Evolutionary conservation across 2,797 vertebrate species (phyloP).

Genomic region (Australoheros facetus): DNA sequence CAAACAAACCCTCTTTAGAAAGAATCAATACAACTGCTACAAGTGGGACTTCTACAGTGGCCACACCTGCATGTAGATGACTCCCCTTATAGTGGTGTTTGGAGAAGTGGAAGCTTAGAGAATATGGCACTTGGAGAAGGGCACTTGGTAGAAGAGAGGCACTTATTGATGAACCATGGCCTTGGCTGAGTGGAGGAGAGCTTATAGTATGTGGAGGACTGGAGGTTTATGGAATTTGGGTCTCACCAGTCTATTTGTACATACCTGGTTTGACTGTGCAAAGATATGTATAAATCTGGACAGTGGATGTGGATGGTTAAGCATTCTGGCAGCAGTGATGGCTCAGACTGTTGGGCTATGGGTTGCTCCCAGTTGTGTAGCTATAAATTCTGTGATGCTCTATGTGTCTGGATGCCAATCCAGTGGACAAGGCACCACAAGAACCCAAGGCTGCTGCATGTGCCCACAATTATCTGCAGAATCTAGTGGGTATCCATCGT

Average conservation of each 20-base stretch:
- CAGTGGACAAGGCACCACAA: constrained; percentile 82
- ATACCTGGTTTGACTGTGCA: background rate
- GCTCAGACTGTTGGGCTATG: constrained; percentile 8
- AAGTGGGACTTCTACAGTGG: constrained; percentile 35
- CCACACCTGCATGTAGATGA: constrained; percentile 34
- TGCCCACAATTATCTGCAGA: constrained; percentile 63
- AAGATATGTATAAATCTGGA: background rate
- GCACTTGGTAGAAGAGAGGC: constrained; percentile 57
- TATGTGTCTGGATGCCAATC: constrained; percentile 17
- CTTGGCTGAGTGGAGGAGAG: constrained; percentile 52
- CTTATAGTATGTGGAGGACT: constrained; percentile 39
- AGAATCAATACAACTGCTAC: background rate
- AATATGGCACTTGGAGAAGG: constrained; percentile 45
- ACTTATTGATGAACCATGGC: constrained; percentile 52
- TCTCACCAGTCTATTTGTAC: background rate
- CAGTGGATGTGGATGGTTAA: background rate
- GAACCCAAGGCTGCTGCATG: constrained; percentile 78
- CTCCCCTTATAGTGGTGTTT: constrained; percentile 37
- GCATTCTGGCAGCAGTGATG: constrained; percentile 14
- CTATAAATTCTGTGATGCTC: constrained; percentile 32
- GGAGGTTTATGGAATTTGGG: constrained; percentile 19
- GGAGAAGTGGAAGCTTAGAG: constrained; percentile 44
- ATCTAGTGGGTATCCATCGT: constrained; percentile 55
- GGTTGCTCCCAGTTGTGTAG: constrained; percentile 19
- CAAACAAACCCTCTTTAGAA: background rate